Percentiles rank a stretch among this genome's conserved stretches.
These are phyloP conservation scores for Antheraea pernyi DNA, from an alignment of 1,140 invertebrate genomes.

Conservation along the genomic window DNA sequence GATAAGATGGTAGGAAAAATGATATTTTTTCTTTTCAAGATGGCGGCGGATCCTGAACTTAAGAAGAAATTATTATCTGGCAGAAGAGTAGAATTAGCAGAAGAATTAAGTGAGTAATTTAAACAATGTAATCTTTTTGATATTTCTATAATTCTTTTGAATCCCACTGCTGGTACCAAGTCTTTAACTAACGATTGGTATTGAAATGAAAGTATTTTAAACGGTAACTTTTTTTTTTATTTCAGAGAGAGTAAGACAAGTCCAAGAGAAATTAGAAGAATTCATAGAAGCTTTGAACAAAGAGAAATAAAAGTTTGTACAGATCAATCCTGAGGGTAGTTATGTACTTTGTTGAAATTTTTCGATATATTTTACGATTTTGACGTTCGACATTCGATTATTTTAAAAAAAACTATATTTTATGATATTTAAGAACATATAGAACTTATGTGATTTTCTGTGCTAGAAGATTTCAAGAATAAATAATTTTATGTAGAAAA, in stretches of 20 bases:
- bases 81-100: constrained; percentile 94
- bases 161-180: not conserved
- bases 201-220: no score
- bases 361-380: not conserved
- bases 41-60: constrained; percentile 92
- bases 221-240: no score
- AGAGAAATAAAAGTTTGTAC: constrained; percentile 47
- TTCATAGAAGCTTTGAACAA: constrained; percentile 91
- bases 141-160: no score
- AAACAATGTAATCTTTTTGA: not conserved
- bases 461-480: no score
- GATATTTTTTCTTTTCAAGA: constrained; percentile 31
- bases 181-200: no score
- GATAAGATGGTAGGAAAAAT: no score
- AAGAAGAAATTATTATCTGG: constrained; percentile 94
- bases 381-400: no score
- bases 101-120: constrained; percentile 94
- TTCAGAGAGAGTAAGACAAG: constrained; percentile 96
- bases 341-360: not conserved
- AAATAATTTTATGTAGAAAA: no score
- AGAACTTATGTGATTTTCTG: no score
- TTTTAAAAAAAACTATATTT: no score
- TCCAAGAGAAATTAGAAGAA: constrained; percentile 99
- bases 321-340: not conserved
- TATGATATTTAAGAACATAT: no score